Conservation (phyloP, 2,113 vertebrate species). For the Macquaria ambigua region DNA sequence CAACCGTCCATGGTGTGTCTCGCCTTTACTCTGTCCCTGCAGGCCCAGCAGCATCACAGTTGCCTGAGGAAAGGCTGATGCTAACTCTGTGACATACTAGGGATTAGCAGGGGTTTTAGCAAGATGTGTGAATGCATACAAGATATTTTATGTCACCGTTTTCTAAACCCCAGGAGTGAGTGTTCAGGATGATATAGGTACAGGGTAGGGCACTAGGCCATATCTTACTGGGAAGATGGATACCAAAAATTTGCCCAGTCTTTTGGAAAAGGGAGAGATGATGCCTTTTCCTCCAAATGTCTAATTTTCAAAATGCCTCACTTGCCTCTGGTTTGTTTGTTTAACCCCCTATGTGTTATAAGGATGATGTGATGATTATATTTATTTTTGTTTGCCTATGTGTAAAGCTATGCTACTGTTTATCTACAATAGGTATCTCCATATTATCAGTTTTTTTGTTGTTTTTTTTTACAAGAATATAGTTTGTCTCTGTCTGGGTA, state of each 20-base stretch:
- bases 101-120: conserved; percentile 20
- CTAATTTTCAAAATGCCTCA: neutral
- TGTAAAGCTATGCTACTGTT: no score
- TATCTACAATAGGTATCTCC: neutral
- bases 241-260: neutral
- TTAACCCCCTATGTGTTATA: neutral
- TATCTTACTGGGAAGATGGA: neutral
- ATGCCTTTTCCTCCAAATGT: neutral
- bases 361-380: no score
- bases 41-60: conserved; percentile 16
- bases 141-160: conserved; percentile 4
- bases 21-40: neutral
- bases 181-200: neutral
- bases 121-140: conserved; percentile 20
- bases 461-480: neutral
- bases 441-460: neutral
- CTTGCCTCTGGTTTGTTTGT: neutral
- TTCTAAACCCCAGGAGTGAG: conserved; percentile 11
- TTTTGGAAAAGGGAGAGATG: neutral
- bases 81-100: neutral
- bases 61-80: neutral
- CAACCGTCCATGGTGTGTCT: conserved; percentile 46
- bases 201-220: neutral
- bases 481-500: neutral
- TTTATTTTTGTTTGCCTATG: no score